Conservation (phyloP, 2,888 invertebrate genomes). For the Epinotia demarniana region DNA sequence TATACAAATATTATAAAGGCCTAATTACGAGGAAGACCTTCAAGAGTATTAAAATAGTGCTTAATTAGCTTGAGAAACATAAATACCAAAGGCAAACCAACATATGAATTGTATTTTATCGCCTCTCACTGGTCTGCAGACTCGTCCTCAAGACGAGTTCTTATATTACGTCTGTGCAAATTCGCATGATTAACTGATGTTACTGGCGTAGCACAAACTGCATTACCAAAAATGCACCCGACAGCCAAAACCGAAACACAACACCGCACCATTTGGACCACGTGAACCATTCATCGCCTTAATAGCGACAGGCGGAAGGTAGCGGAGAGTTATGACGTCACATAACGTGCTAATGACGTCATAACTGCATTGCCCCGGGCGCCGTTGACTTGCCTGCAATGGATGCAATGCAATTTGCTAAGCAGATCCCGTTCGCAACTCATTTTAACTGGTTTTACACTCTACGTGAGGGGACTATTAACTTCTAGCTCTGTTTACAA, state of each 20-base stretch:
- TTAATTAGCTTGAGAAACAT: too few species aligned
- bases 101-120: background rate
- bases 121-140: background rate
- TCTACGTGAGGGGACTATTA: constrained; percentile 48
- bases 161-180: background rate
- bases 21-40: too few species aligned
- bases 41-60: too few species aligned
- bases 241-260: constrained; percentile 56
- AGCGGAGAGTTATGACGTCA: constrained; percentile 79
- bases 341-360: constrained; percentile 82
- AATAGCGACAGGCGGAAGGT: constrained; percentile 81
- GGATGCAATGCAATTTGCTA: constrained; percentile 69
- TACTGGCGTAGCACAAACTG: background rate
- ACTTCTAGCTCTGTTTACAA: constrained; percentile 30
- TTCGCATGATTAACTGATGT: background rate
- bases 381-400: constrained; percentile 66
- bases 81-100: background rate
- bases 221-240: constrained; percentile 40
- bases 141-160: background rate
- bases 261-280: constrained; percentile 70
- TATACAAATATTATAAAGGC: too few species aligned
- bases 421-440: constrained; percentile 56
- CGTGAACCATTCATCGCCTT: constrained; percentile 74
- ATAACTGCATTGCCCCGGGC: constrained; percentile 79
- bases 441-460: constrained; percentile 59